phyloP scores from a whole-genome alignment of 1,140 invertebrate species.

The Penaeus chinensis region DNA sequence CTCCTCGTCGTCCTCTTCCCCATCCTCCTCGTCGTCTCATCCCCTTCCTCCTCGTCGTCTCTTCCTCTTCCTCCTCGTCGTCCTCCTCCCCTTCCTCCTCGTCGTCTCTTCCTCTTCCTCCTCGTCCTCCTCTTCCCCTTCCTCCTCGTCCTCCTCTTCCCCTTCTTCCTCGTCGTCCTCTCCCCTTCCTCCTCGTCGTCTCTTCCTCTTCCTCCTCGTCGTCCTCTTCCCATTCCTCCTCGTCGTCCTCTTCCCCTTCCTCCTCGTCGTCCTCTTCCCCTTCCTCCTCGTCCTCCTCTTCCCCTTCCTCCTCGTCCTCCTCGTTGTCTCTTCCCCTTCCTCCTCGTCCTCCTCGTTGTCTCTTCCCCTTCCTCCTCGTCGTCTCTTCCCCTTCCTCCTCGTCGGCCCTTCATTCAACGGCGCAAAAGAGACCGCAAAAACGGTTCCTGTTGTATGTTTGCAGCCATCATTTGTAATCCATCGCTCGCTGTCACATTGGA shows the following conservation, averaged over 20 bases:
- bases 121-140: no score
- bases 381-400: slow-evolving; percentile 1
- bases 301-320: slow-evolving; percentile 2
- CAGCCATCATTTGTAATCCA: slow-evolving; percentile 45
- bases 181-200: not conserved
- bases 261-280: slow-evolving; percentile 8
- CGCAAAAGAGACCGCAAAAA: slow-evolving; percentile 21
- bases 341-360: slow-evolving; percentile 5
- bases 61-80: no score
- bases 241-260: not conserved
- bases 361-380: not conserved
- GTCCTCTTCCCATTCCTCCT: slow-evolving; percentile 9
- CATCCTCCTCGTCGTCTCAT: no score
- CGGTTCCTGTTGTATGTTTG: slow-evolving; percentile 40
- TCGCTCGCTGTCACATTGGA: slow-evolving; percentile 40
- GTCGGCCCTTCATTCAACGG: not conserved
- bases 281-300: slow-evolving; percentile 9
- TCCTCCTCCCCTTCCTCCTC: slow-evolving; percentile 5
- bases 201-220: no score
- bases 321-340: not conserved
- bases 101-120: slow-evolving; percentile 1
- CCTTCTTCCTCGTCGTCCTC: slow-evolving; percentile 2
- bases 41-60: not conserved
- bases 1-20: slow-evolving; percentile 9
- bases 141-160: slow-evolving; percentile 7